phyloP scores from a whole-genome alignment of 2,797 vertebrate genomes.

The Pogoniulus pusillus region DNA sequence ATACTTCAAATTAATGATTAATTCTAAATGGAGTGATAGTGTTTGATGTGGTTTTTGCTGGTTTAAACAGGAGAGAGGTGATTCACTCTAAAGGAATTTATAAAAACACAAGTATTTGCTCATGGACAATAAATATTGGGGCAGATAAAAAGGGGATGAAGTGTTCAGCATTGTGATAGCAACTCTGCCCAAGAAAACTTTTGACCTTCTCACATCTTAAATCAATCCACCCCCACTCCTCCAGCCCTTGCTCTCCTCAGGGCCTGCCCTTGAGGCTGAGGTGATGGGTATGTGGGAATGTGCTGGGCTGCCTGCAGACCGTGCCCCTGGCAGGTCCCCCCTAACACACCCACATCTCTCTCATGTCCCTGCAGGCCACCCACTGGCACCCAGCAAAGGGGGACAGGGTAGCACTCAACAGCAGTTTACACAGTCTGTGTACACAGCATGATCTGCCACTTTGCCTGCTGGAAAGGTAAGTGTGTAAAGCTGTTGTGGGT shows the following conservation, averaged over 20 bases:
- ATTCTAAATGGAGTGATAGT: slow-evolving; percentile 67
- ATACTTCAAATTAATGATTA: slow-evolving; percentile 79
- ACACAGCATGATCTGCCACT: slow-evolving; percentile 35
- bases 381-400: rapidly evolving
- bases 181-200: slow-evolving; percentile 48
- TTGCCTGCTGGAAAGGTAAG: slow-evolving; percentile 29
- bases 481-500: not conserved
- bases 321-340: not conserved
- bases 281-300: rapidly evolving
- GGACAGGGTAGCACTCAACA: slow-evolving; percentile 1
- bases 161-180: slow-evolving; percentile 32
- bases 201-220: slow-evolving; percentile 68
- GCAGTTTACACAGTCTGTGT: slow-evolving; percentile 44
- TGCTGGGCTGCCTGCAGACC: rapidly evolving
- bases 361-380: not conserved
- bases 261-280: not conserved
- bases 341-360: not conserved
- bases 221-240: not conserved
- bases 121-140: slow-evolving; percentile 73
- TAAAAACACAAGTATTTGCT: slow-evolving; percentile 79
- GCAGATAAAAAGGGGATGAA: slow-evolving; percentile 64
- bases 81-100: slow-evolving; percentile 76
- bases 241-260: rapidly evolving
- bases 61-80: slow-evolving; percentile 74
- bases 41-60: slow-evolving; percentile 75